These are phyloP conservation scores for Podarcis lilfordi DNA, from an alignment of 2,797 vertebrate genomes.

Conservation along the genomic window DNA sequence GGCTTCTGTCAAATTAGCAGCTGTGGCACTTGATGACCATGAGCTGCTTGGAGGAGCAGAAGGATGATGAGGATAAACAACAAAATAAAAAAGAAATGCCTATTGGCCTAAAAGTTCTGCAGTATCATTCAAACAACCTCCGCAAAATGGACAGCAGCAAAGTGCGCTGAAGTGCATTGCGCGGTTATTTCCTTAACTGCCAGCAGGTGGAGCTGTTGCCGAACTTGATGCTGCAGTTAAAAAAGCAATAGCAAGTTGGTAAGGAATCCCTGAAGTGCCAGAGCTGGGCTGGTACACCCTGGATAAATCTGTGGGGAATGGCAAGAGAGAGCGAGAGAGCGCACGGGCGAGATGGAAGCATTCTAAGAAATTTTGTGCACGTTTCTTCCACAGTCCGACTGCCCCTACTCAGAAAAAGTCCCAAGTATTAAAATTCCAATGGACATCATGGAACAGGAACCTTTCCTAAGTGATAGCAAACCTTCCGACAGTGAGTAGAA, in stretches of 20 bases:
- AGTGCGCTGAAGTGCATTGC: neutral
- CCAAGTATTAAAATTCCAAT: constrained; percentile 99
- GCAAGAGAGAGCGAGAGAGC: constrained; percentile 6
- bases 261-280: neutral
- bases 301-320: constrained; percentile 17
- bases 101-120: neutral
- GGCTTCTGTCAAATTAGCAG: neutral
- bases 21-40: neutral
- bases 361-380: constrained; percentile 81
- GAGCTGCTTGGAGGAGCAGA: neutral
- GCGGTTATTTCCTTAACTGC: neutral
- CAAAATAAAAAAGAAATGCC: neutral
- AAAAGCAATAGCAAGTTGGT: neutral
- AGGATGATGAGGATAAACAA: neutral
- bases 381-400: constrained; percentile 96
- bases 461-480: constrained; percentile 97
- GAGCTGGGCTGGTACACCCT: constrained; percentile 13
- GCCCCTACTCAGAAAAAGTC: constrained; percentile 94
- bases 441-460: constrained; percentile 99
- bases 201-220: neutral
- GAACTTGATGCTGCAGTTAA: neutral
- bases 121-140: neutral
- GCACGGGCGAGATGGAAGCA: constrained; percentile 33
- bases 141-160: neutral
- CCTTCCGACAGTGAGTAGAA: constrained; percentile 96